A percentile compares a stretch with the other conserved stretches of the same genome.
phyloP scores from a whole-genome alignment of 2,113 vertebrate species.

The Ctenodactylus gundi region DNA sequence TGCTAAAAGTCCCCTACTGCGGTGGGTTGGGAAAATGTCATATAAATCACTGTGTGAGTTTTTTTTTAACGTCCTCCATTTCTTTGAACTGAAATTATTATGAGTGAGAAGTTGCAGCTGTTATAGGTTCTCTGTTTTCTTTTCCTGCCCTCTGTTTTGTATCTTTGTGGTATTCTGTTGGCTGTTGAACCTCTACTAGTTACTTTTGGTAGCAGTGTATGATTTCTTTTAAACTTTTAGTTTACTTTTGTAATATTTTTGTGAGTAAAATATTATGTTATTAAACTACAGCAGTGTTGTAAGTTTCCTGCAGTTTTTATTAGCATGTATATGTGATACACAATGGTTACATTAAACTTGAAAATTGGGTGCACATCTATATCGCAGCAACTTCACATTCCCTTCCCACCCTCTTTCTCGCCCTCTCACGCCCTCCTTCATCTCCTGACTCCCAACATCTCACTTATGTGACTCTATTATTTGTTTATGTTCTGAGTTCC shows the following conservation, averaged over 20 bases:
- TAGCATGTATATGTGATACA: no score
- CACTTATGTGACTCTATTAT: no score
- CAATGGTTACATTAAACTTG: no score
- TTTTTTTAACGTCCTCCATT: not conserved
- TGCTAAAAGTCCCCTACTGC: not conserved
- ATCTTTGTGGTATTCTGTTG: not conserved
- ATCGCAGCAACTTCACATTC: no score
- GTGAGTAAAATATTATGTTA: not conserved
- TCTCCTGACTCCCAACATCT: no score
- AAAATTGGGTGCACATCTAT: no score
- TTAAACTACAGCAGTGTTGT: not conserved
- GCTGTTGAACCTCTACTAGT: not conserved
- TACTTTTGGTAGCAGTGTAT: not conserved
- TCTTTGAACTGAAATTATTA: not conserved
- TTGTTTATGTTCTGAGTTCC: no score
- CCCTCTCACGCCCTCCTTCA: no score
- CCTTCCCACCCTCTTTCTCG: no score
- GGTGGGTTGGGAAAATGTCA: not conserved
- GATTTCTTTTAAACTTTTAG: not conserved
- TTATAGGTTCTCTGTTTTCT: not conserved
- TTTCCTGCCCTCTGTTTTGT: not conserved
- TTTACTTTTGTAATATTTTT: not conserved
- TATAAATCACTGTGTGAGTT: not conserved
- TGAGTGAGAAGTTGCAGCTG: not conserved
- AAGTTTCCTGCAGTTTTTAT: no score